Base-by-base conservation (phyloP, 2,113 vertebrate species). In the Bubo scandiacus region DNA sequence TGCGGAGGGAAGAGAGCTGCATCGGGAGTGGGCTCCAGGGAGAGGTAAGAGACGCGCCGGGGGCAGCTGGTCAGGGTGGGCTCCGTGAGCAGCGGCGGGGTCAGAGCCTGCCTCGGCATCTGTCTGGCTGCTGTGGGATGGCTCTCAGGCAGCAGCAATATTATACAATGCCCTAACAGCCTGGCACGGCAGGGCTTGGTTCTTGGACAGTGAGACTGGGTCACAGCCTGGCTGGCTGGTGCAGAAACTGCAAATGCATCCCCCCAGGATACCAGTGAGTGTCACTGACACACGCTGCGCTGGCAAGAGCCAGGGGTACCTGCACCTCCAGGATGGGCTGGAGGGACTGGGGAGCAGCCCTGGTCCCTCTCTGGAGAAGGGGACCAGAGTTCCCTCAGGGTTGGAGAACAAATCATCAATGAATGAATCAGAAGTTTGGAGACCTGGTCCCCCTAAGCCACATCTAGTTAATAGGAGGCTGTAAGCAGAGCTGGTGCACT, bases 31-130 rank as follows among this genome's bases (percentile, higher is more conserved):
- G 77, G 82, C 65, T 70, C 71, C 90, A 10, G 70, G 71, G 65
- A 30, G 62, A 97, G 96, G 96, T 96, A 96, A 95, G 97, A 77
- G 89, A 65, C 9, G 58, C 32, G 27, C 10, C 0, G 7, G 47
- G 68, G 59, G 21, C 40, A 16, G 38, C 1, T 27, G 81, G 70
- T 25, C 55, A 9, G 26, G 55, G 72, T 6, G 36, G 51, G 87
- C 26, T 82, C 66, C 5, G 1, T 0, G 29, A 26, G 62, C 3
- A 5, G 52, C 74, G 18, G 75, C 0, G 26, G 72, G 72, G 10
- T 58, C 68, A 27, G n/a, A 42, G 62, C 59, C 38, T 34, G 78
- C 57, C 43, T 38, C 8, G 3, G 83, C 61, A 30, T 16, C 73
- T 61, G 32, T 21, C 21, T 42, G 80, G 47, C 43, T 12, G 57